These are phyloP conservation scores for Aurelia sp. DNA, from an alignment of 30 jellyfish, hydroid and myxozoan species.

Conservation along the genomic window DNA sequence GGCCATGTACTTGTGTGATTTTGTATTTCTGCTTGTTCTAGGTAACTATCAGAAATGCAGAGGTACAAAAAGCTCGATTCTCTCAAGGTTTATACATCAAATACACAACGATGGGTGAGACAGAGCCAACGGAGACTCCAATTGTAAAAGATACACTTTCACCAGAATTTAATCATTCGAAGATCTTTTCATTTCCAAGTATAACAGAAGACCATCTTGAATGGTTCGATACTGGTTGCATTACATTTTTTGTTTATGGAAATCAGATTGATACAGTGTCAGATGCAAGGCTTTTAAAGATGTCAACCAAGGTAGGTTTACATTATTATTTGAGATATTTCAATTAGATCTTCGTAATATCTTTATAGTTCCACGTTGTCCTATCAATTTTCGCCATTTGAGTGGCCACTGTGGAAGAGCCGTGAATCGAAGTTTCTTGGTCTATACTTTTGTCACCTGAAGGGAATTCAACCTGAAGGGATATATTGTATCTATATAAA, in stretches of 20 bases:
- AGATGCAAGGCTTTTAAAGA: slow-evolving; percentile 85
- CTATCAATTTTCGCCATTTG: no score
- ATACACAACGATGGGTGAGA: slow-evolving; percentile 79
- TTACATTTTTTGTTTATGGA: slow-evolving; percentile 90
- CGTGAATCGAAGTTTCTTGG: no score
- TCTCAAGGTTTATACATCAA: slow-evolving; percentile 86
- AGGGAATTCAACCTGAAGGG: no score
- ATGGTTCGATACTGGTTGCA: slow-evolving; percentile 97
- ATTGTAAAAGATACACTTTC: slow-evolving; percentile 85
- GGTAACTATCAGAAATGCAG: slow-evolving; percentile 91
- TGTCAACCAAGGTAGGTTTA: slow-evolving; percentile 93
- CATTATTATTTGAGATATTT: background rate
- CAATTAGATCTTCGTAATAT: no score
- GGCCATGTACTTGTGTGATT: no score
- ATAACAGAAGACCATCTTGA: slow-evolving; percentile 89
- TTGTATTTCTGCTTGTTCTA: slow-evolving; percentile 1
- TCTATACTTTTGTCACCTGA: no score
- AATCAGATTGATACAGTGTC: slow-evolving; percentile 87
- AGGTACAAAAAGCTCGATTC: slow-evolving; percentile 87
- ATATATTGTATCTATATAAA: no score
- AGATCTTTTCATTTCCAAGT: slow-evolving; percentile 76
- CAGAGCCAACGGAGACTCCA: slow-evolving; percentile 80
- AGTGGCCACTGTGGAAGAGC: no score
- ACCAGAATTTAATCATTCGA: slow-evolving; percentile 88
- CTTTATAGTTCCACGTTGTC: no score